Conservation (phyloP, 2,797 vertebrate genomes). For the Mareca strepera region DNA sequence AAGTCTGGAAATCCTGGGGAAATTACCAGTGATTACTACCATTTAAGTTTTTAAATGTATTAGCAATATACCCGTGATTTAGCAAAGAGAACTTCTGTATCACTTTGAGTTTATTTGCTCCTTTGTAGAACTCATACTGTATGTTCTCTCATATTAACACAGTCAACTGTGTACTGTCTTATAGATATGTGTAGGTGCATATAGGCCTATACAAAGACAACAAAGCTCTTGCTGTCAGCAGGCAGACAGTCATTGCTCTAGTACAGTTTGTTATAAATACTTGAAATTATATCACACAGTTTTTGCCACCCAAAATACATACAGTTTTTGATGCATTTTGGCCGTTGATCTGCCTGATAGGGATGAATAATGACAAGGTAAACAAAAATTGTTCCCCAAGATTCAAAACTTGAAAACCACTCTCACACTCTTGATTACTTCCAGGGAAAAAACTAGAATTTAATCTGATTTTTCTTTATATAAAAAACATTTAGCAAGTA, state of each 20-base stretch:
- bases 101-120: not conserved
- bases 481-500: not conserved
- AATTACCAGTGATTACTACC: not conserved
- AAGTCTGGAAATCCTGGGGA: slow-evolving; percentile 45
- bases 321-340: not conserved
- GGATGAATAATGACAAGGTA: fast-evolving
- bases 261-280: not conserved
- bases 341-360: not conserved
- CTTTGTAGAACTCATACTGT: not conserved
- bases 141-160: not conserved
- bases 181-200: not conserved
- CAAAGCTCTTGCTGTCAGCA: not conserved
- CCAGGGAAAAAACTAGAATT: not conserved
- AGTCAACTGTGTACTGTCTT: not conserved
- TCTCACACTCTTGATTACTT: not conserved
- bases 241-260: not conserved
- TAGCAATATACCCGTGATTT: not conserved
- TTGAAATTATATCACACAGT: not conserved
- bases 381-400: not conserved
- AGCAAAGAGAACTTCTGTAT: not conserved
- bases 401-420: not conserved
- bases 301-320: not conserved
- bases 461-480: not conserved
- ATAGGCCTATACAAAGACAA: not conserved
- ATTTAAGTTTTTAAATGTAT: slow-evolving; percentile 16